These are phyloP conservation scores for Sebastes umbrosus DNA, from an alignment of 2,797 vertebrate species.

Conservation along the genomic window DNA sequence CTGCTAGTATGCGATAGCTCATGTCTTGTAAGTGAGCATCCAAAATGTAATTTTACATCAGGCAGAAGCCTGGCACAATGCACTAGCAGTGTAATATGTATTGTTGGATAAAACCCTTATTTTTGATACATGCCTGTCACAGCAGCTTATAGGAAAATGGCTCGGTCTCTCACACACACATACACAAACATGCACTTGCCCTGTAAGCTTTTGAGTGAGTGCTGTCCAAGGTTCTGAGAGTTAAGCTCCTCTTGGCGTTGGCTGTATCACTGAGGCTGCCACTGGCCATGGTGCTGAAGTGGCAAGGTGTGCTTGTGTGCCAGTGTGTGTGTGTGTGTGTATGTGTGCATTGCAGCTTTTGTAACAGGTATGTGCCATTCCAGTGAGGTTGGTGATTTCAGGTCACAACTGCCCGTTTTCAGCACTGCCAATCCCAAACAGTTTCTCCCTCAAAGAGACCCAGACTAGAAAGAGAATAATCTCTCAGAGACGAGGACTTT, in stretches of 20 bases:
- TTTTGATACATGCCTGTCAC: slow-evolving; percentile 32
- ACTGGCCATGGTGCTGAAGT: slow-evolving; percentile 63
- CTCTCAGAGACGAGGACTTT: slow-evolving; percentile 17
- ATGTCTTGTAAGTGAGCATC: not conserved
- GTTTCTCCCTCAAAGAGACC: slow-evolving; percentile 26
- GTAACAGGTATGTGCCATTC: slow-evolving; percentile 34
- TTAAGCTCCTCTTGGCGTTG: slow-evolving; percentile 63
- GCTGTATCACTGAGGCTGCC: slow-evolving; percentile 49
- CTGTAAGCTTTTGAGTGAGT: slow-evolving; percentile 56
- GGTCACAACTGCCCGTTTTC: slow-evolving; percentile 25
- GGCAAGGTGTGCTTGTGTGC: slow-evolving; percentile 12
- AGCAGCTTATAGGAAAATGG: slow-evolving; percentile 41
- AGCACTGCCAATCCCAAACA: slow-evolving; percentile 32
- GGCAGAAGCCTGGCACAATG: not conserved
- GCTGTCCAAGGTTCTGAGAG: slow-evolving; percentile 68
- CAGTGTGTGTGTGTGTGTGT: slow-evolving; percentile 3
- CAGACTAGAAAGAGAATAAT: slow-evolving; percentile 35
- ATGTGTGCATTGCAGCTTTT: slow-evolving; percentile 22
- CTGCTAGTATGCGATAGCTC: no score
- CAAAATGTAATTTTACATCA: not conserved
- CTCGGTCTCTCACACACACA: not conserved
- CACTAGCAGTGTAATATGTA: slow-evolving; percentile 7
- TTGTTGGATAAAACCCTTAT: slow-evolving; percentile 28
- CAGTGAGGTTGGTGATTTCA: slow-evolving; percentile 34
- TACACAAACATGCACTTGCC: slow-evolving; percentile 28